Percentiles rank a stretch among this genome's conserved stretches.
Evolutionary conservation across 2,113 vertebrate species (phyloP).

Genomic region (Pseudonaja textilis): DNA sequence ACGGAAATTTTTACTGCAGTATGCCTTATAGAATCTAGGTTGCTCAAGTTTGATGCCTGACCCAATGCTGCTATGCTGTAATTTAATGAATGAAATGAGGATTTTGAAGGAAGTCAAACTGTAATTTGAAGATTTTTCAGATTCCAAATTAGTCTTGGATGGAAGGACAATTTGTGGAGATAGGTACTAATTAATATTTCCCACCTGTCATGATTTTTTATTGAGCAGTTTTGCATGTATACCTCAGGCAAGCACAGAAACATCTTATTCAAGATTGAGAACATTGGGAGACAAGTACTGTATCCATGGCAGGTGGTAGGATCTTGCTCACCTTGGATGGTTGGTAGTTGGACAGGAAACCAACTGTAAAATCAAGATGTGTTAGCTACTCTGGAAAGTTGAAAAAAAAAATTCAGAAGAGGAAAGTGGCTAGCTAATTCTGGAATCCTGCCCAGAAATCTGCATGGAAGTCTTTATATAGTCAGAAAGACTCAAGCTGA

Average conservation of each 20-base stretch:
- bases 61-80: neutral
- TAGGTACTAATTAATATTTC: neutral
- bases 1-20: slow-evolving; percentile 1
- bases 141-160: neutral
- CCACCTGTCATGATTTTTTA: neutral
- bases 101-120: neutral
- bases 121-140: neutral
- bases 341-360: neutral
- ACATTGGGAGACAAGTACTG: neutral
- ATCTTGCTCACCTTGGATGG: neutral
- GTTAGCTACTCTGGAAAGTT: neutral
- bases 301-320: neutral
- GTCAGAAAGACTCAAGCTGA: neutral
- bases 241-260: neutral
- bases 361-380: neutral
- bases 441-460: neutral
- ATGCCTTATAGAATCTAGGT: neutral
- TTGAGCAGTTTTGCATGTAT: neutral
- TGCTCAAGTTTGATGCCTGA: neutral
- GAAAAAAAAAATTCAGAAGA: neutral
- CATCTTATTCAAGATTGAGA: neutral
- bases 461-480: neutral
- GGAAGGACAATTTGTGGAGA: neutral
- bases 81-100: neutral
- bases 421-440: neutral